Percentiles rank a stretch among this genome's conserved stretches.
phyloP scores from a whole-genome alignment of 64 coral and sea anemone genomes.

The Pocillopora damicornis region DNA sequence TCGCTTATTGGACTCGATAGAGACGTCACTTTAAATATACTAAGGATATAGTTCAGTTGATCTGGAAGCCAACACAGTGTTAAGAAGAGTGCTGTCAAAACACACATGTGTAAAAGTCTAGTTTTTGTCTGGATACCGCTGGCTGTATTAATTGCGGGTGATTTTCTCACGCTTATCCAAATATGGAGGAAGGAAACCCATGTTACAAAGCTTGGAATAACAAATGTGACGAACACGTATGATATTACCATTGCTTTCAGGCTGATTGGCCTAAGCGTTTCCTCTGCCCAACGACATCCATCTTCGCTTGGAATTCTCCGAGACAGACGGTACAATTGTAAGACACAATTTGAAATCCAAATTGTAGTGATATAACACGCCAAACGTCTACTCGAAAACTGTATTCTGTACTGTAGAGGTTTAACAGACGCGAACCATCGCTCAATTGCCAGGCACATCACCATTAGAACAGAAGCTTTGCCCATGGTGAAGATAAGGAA shows the following conservation, averaged over 20 bases:
- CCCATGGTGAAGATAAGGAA: slow-evolving; percentile 14
- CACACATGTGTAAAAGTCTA: slow-evolving; percentile 25
- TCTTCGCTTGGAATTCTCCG: background rate
- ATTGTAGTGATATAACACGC: background rate
- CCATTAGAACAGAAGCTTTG: slow-evolving; percentile 21
- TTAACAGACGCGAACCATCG: slow-evolving; percentile 29
- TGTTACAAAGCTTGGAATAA: background rate
- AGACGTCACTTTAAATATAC: background rate
- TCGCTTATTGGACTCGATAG: background rate
- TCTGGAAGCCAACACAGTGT: slow-evolving; percentile 28
- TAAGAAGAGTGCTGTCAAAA: slow-evolving; percentile 15
- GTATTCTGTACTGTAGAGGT: slow-evolving; percentile 19
- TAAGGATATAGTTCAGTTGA: slow-evolving; percentile 33
- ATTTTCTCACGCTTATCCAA: background rate
- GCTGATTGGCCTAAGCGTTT: background rate
- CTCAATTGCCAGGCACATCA: slow-evolving; percentile 25
- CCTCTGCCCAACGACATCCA: background rate
- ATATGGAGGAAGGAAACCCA: slow-evolving; percentile 29
- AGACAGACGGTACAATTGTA: slow-evolving; percentile 18
- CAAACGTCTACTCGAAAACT: background rate
- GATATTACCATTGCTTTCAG: background rate
- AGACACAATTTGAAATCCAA: slow-evolving; percentile 9
- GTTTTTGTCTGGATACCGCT: background rate
- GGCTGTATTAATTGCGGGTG: background rate
- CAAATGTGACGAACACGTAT: slow-evolving; percentile 10